phyloP scores from a whole-genome alignment of 2,888 invertebrate genomes.

The Pemphredon lugubris region DNA sequence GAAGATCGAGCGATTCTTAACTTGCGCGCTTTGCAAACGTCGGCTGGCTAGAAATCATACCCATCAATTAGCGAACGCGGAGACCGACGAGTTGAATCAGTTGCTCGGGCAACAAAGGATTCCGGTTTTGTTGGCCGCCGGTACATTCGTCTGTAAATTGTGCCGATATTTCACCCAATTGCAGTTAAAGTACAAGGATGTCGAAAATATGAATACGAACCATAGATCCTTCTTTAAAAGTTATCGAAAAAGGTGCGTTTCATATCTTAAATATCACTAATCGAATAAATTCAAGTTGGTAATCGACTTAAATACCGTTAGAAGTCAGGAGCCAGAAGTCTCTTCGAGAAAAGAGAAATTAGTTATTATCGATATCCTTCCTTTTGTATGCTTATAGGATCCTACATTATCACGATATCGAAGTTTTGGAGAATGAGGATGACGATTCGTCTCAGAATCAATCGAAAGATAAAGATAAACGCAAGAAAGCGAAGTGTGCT shows the following conservation, averaged over 20 bases:
- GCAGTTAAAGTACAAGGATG: slow-evolving; percentile 84
- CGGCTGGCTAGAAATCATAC: slow-evolving; percentile 89
- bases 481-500: slow-evolving; percentile 46
- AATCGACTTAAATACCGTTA: neutral
- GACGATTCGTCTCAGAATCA: slow-evolving; percentile 75
- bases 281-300: too few species aligned
- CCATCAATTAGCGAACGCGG: slow-evolving; percentile 85
- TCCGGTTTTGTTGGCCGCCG: slow-evolving; percentile 86
- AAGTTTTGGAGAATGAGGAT: slow-evolving; percentile 84
- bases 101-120: slow-evolving; percentile 84
- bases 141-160: slow-evolving; percentile 90
- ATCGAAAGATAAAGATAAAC: slow-evolving; percentile 69
- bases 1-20: slow-evolving; percentile 87
- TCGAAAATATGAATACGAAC: slow-evolving; percentile 81
- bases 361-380: too few species aligned
- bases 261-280: too few species aligned
- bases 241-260: slow-evolving; percentile 84
- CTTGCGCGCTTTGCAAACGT: slow-evolving; percentile 90
- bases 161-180: slow-evolving; percentile 90
- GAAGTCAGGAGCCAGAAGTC: too few species aligned
- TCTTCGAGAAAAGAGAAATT: too few species aligned
- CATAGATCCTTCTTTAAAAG: slow-evolving; percentile 83
- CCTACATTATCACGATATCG: slow-evolving; percentile 88
- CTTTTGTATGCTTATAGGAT: too few species aligned
- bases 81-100: slow-evolving; percentile 82